Evolutionary conservation across 2,888 invertebrate species (phyloP).

Genomic region (Tinea pellionella): DNA sequence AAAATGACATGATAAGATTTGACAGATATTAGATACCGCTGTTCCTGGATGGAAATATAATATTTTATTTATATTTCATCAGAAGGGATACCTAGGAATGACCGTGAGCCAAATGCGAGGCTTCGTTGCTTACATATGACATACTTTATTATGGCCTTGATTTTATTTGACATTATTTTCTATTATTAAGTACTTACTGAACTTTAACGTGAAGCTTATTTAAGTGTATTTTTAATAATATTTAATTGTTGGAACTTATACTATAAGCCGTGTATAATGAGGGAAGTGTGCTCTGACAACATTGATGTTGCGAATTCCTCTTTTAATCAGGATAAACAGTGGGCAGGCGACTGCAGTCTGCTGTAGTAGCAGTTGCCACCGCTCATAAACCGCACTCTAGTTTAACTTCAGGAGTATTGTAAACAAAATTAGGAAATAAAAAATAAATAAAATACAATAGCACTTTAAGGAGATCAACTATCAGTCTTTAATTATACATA

Average conservation of each 20-base stretch:
- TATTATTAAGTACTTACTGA: slow-evolving; percentile 16
- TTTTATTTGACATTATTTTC: slow-evolving; percentile 15
- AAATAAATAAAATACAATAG: not conserved
- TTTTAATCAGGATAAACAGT: no score
- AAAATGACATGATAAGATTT: not conserved
- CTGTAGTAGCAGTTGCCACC: no score
- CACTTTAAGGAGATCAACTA: not conserved
- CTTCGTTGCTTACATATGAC: slow-evolving; percentile 15
- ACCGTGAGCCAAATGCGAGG: slow-evolving; percentile 22
- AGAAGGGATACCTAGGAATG: slow-evolving; percentile 12
- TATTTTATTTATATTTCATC: not conserved
- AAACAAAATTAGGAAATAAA: no score
- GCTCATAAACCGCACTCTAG: no score
- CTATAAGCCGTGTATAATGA: no score
- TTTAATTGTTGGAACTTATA: no score
- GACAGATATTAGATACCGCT: not conserved
- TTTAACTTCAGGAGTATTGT: not conserved
- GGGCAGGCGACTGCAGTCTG: no score
- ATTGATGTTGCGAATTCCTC: no score
- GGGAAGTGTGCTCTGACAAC: no score
- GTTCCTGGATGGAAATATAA: not conserved
- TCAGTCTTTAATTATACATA: not conserved
- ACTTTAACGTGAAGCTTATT: not conserved
- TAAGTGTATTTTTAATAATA: no score
- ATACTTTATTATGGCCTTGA: slow-evolving; percentile 14